Conservation (phyloP, 2,888 invertebrate genomes). For the Orthonychiurus folsomi region DNA sequence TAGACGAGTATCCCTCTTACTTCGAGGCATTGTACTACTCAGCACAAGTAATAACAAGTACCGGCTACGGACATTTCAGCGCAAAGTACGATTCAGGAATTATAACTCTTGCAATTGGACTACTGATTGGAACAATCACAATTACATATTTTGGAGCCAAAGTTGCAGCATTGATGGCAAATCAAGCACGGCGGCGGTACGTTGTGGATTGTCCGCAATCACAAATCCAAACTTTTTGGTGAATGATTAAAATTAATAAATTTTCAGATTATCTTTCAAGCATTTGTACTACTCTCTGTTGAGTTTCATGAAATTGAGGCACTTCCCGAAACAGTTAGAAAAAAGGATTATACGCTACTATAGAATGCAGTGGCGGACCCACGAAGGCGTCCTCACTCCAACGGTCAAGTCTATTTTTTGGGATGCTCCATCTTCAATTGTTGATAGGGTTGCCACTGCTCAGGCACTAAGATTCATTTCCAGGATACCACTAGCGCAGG, state of each 20-base stretch:
- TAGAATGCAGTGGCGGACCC: slow-evolving; percentile 31
- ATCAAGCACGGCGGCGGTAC: slow-evolving; percentile 30
- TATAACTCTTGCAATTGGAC: slow-evolving; percentile 11
- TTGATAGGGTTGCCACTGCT: slow-evolving; percentile 20
- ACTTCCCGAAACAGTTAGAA: slow-evolving; percentile 25
- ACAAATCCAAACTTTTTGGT: no score
- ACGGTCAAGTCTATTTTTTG: slow-evolving; percentile 28
- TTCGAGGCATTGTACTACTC: slow-evolving; percentile 32
- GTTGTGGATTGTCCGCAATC: not conserved
- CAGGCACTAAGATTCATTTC: slow-evolving; percentile 27
- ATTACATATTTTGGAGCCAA: slow-evolving; percentile 27
- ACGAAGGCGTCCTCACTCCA: slow-evolving; percentile 33
- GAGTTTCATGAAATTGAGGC: slow-evolving; percentile 27
- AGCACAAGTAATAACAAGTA: slow-evolving; percentile 21
- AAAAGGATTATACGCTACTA: slow-evolving; percentile 26
- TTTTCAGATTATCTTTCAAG: slow-evolving; percentile 27
- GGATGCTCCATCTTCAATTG: slow-evolving; percentile 34
- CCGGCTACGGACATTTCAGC: slow-evolving; percentile 31
- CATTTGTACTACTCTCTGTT: slow-evolving; percentile 31
- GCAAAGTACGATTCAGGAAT: slow-evolving; percentile 20
- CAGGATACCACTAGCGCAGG: slow-evolving; percentile 34
- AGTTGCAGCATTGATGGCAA: slow-evolving; percentile 30
- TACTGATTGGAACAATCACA: slow-evolving; percentile 25
- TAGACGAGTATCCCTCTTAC: slow-evolving; percentile 4
- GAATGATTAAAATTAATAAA: not conserved